These are phyloP conservation scores for Netelia melanura DNA, from an alignment of 2,888 invertebrate genomes.

Conservation along the genomic window DNA sequence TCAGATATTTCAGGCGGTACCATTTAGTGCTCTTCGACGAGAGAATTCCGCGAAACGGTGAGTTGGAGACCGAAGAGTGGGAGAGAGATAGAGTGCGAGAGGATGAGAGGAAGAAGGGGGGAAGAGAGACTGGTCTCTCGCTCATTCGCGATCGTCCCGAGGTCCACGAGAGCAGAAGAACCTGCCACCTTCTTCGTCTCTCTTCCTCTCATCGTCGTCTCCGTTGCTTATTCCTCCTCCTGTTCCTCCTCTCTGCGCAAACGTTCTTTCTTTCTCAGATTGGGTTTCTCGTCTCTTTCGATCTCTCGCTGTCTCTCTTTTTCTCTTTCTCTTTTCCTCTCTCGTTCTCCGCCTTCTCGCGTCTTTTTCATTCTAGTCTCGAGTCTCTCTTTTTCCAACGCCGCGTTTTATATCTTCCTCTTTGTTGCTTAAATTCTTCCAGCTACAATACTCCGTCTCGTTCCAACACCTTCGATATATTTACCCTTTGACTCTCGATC, in stretches of 20 bases:
- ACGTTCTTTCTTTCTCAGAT: conserved; percentile 21
- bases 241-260: conserved; percentile 37
- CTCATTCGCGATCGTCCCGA: conserved; percentile 61
- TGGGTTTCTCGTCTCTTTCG: conserved; percentile 43
- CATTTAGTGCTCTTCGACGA: conserved; percentile 77
- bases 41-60: conserved; percentile 76
- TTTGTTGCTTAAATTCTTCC: conserved; percentile 60
- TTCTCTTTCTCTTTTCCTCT: conserved; percentile 1
- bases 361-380: conserved; percentile 9
- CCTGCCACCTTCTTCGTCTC: conserved; percentile 69
- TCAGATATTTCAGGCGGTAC: conserved; percentile 82
- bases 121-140: conserved; percentile 41
- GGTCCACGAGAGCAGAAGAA: conserved; percentile 74
- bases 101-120: conserved; percentile 6
- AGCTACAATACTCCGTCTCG: conserved; percentile 26
- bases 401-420: conserved; percentile 37
- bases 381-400: conserved; percentile 17
- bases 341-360: not conserved
- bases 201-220: conserved; percentile 37
- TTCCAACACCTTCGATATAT: conserved; percentile 40
- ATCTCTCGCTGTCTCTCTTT: not conserved
- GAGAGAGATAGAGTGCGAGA: conserved; percentile 15
- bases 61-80: conserved; percentile 42
- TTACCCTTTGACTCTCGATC: conserved; percentile 12
- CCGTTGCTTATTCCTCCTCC: conserved; percentile 45